phyloP scores from a whole-genome alignment of 2,888 invertebrate genomes.

The Idaea dimidiata region DNA sequence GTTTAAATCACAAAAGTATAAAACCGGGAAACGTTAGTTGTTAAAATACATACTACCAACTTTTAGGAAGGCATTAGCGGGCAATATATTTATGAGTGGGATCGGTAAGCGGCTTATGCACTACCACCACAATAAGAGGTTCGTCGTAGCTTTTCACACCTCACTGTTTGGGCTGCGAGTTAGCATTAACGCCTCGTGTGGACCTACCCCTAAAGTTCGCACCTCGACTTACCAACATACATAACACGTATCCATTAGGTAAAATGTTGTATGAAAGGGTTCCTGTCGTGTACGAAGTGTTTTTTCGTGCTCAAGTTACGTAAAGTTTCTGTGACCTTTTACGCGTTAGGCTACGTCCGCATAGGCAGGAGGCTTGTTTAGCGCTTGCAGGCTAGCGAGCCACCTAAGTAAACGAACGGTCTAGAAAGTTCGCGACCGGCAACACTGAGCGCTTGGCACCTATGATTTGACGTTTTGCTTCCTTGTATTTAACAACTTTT shows the following conservation, averaged over 20 bases:
- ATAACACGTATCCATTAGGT: constrained; percentile 68
- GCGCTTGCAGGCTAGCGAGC: too few species aligned
- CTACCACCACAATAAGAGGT: constrained; percentile 62
- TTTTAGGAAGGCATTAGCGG: constrained; percentile 8
- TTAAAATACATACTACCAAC: not conserved
- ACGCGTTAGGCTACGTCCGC: too few species aligned
- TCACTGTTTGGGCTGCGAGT: constrained; percentile 69
- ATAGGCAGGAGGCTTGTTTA: too few species aligned
- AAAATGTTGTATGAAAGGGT: constrained; percentile 22
- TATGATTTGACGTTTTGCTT: too few species aligned
- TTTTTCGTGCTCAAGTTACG: not conserved
- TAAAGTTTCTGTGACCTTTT: constrained; percentile 35
- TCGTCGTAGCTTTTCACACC: constrained; percentile 75
- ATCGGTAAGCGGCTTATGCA: constrained; percentile 67
- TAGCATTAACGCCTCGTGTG: constrained; percentile 76
- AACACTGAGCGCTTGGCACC: too few species aligned
- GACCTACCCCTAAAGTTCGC: constrained; percentile 74
- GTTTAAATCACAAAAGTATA: not conserved
- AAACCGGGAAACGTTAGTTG: too few species aligned
- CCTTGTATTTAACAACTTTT: too few species aligned
- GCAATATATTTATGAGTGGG: constrained; percentile 60
- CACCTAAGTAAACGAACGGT: too few species aligned
- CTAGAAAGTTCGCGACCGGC: too few species aligned
- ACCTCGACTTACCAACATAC: constrained; percentile 63
- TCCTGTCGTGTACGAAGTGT: constrained; percentile 30